Conservation (phyloP, 2,888 invertebrate species). For the Xanthia togata region DNA sequence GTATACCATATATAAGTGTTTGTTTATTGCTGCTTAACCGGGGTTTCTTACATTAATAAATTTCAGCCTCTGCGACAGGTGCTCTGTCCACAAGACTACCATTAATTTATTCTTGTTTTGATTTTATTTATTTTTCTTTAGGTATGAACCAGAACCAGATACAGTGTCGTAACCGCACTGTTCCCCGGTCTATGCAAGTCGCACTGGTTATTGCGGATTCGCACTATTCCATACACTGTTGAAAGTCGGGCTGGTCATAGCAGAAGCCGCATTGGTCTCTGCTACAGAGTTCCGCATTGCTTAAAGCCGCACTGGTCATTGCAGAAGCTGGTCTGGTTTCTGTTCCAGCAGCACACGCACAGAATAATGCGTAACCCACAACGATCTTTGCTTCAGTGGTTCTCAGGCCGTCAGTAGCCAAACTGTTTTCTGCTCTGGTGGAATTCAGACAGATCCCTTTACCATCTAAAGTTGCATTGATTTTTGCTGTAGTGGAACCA, state of each 20-base stretch:
- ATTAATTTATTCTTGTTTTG: background rate
- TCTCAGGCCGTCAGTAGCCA: background rate
- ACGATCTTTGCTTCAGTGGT: background rate
- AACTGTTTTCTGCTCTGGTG: background rate
- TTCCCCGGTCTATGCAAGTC: background rate
- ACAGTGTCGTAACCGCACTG: background rate
- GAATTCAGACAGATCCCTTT: background rate
- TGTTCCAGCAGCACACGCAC: background rate
- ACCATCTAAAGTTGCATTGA: background rate
- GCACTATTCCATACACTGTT: background rate
- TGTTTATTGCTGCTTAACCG: too few species aligned
- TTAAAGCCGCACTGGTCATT: background rate
- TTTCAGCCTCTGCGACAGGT: background rate
- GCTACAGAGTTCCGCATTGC: background rate
- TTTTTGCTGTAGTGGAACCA: background rate
- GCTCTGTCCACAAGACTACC: background rate
- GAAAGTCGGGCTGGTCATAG: background rate
- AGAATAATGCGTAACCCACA: conserved; percentile 5
- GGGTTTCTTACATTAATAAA: background rate
- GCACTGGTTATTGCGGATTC: background rate
- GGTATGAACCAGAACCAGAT: background rate
- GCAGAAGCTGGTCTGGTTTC: background rate
- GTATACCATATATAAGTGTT: too few species aligned
- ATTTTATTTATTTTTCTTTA: background rate
- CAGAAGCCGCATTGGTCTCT: background rate